Conservation (phyloP, 2,888 invertebrate genomes). For the Azorinus chamasolen region DNA sequence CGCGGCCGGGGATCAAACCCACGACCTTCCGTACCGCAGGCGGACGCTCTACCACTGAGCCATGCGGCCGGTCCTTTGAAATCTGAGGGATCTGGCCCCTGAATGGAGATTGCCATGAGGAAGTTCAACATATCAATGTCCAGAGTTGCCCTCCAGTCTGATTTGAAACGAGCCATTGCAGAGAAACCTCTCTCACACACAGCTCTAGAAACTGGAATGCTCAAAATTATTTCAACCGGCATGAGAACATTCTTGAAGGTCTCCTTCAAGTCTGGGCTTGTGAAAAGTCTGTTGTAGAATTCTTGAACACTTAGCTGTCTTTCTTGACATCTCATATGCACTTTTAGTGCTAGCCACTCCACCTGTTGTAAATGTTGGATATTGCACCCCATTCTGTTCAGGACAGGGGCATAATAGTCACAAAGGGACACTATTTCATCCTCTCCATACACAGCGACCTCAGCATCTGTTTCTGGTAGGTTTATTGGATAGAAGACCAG, state of each 20-base stretch:
- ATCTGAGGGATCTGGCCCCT: too few species aligned
- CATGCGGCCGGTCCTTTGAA: too few species aligned
- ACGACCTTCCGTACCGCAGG: too few species aligned
- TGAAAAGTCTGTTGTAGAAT: constrained; percentile 21
- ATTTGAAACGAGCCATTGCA: constrained; percentile 57
- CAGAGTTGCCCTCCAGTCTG: constrained; percentile 59
- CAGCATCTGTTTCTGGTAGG: constrained; percentile 43
- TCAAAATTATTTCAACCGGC: constrained; percentile 49
- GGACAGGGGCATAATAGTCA: constrained; percentile 19
- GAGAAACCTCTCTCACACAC: constrained; percentile 63
- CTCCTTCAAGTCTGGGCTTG: constrained; percentile 14
- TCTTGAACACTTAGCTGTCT: constrained; percentile 2
- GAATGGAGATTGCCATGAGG: constrained; percentile 25
- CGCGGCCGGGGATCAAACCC: too few species aligned
- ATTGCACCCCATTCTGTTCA: constrained; percentile 37
- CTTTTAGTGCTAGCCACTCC: constrained; percentile 47
- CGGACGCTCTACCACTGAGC: too few species aligned
- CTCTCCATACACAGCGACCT: constrained; percentile 22
- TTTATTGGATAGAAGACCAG: constrained; percentile 55
- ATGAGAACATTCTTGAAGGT: constrained; percentile 28
- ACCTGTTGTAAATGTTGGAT: constrained; percentile 17
- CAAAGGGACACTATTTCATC: constrained; percentile 20
- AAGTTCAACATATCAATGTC: constrained; percentile 42
- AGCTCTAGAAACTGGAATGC: constrained; percentile 7
- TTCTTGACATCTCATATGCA: constrained; percentile 26